A percentile compares a stretch with the other conserved stretches of the same genome.
phyloP scores from a whole-genome alignment of 2,797 vertebrate species.

The Acipenser oxyrinchus region DNA sequence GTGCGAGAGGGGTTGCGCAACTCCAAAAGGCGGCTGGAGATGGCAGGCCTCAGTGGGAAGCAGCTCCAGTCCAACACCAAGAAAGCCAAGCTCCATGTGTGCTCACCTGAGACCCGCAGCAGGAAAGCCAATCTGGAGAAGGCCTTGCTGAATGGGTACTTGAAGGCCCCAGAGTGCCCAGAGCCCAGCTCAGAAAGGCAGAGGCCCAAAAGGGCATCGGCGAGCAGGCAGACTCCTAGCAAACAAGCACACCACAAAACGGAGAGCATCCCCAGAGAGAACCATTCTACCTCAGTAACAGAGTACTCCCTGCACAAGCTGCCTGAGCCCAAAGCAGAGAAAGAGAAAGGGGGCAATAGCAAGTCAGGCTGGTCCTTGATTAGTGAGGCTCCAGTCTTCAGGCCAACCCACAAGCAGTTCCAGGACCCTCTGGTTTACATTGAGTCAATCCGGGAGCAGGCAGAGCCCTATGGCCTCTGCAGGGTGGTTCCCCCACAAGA shows the following conservation, averaged over 20 bases:
- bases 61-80: constrained; percentile 70
- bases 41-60: constrained; percentile 56
- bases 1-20: constrained; percentile 87
- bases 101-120: constrained; percentile 71
- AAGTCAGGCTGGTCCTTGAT: constrained; percentile 74
- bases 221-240: constrained; percentile 80
- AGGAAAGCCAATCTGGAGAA: constrained; percentile 73
- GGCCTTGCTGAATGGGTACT: constrained; percentile 44
- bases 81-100: constrained; percentile 71
- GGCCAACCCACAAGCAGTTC: constrained; percentile 83
- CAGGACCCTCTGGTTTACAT: constrained; percentile 94
- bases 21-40: constrained; percentile 88
- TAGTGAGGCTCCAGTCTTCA: constrained; percentile 80
- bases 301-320: constrained; percentile 73
- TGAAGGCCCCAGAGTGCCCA: constrained; percentile 39
- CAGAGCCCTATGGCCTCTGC: constrained; percentile 88
- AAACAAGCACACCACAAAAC: constrained; percentile 88
- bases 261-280: constrained; percentile 74
- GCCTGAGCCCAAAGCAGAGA: constrained; percentile 61
- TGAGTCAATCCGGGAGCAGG: constrained; percentile 81
- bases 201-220: constrained; percentile 83
- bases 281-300: constrained; percentile 81
- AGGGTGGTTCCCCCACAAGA: constrained; percentile 85
- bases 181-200: constrained; percentile 71
- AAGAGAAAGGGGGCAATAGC: constrained; percentile 65